A percentile compares a stretch with the other conserved stretches of the same genome.
Evolutionary conservation across 2,888 invertebrate species (phyloP).

Genomic region (Cataglyphis altisquamis): DNA sequence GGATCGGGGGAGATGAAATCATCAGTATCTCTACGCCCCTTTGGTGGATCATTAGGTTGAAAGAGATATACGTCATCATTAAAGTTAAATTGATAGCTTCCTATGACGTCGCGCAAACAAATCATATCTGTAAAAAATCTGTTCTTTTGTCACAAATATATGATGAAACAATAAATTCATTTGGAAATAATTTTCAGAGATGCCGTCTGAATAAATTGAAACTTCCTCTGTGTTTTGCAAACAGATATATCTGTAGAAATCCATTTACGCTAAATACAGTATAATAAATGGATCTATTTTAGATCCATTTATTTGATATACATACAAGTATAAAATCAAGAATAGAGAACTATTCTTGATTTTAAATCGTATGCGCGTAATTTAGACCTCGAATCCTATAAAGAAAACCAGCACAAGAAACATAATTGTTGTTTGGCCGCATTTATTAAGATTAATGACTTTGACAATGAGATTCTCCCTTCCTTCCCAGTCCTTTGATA

Average conservation of each 20-base stretch:
- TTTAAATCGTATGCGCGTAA: constrained; percentile 24
- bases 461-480: constrained; percentile 34
- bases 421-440: constrained; percentile 33
- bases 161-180: constrained; percentile 26
- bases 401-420: constrained; percentile 27
- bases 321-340: no score
- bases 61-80: neutral
- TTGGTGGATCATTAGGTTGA: neutral
- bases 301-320: no score
- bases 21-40: neutral
- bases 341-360: constrained; percentile 16
- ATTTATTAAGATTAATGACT: constrained; percentile 62
- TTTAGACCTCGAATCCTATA: neutral
- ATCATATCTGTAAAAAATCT: neutral
- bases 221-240: constrained; percentile 13
- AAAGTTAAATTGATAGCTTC: neutral
- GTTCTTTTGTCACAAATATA: constrained; percentile 6
- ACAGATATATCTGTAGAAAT: constrained; percentile 26
- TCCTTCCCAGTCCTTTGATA: constrained; percentile 34
- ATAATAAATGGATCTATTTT: constrained; percentile 39
- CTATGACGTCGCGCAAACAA: neutral
- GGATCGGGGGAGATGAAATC: neutral
- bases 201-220: constrained; percentile 38
- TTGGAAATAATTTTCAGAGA: constrained; percentile 16
- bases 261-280: constrained; percentile 34